phyloP scores from a whole-genome alignment of 2,113 vertebrate genomes.

The Atrichornis clamosus region DNA sequence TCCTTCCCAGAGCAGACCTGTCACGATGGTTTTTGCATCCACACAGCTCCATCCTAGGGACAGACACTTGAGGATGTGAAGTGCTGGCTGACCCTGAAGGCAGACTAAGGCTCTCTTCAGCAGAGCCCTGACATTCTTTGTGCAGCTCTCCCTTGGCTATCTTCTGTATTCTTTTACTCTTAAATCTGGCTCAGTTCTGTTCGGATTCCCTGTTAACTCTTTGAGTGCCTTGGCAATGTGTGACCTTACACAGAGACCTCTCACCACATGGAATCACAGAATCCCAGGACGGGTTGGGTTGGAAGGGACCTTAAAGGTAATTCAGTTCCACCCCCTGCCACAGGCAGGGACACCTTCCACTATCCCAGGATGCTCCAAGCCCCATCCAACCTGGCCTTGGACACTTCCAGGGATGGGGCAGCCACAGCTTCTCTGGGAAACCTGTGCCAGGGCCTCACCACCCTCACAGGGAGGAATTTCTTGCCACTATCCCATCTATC shows the following conservation, averaged over 20 bases:
- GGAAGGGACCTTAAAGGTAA: background rate
- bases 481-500: too few species aligned
- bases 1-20: background rate
- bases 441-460: too few species aligned
- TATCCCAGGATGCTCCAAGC: fast-evolving
- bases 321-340: fast-evolving
- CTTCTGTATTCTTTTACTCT: background rate
- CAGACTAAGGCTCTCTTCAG: background rate
- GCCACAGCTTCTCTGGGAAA: background rate
- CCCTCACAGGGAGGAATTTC: background rate
- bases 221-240: background rate
- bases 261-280: fast-evolving
- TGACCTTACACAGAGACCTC: background rate
- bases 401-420: background rate
- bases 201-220: background rate
- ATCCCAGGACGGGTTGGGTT: background rate
- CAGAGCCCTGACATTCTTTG: background rate
- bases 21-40: background rate
- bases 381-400: fast-evolving
- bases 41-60: background rate
- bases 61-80: background rate
- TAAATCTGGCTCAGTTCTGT: background rate
- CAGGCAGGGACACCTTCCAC: background rate
- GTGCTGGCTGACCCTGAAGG: background rate
- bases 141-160: background rate